Evolutionary conservation across 2,888 invertebrate species (phyloP).

Genomic region (Brachypalpus laphriformis): DNA sequence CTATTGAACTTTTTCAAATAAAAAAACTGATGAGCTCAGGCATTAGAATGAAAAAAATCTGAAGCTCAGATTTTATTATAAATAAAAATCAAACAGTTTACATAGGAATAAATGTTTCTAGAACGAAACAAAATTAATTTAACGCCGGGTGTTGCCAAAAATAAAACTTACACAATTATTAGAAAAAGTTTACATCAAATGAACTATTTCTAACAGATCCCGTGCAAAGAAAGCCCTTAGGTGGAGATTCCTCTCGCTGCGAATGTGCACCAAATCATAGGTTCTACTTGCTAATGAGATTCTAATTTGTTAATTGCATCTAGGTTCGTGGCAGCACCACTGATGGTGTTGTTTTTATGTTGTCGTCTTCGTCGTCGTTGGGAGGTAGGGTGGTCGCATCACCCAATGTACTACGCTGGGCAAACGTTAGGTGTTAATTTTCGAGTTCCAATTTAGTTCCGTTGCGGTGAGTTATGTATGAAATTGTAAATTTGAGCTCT

Average conservation of each 20-base stretch:
- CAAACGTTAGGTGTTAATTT: no score
- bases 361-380: constrained; percentile 91
- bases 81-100: no score
- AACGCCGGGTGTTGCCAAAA: no score
- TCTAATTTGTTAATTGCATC: constrained; percentile 27
- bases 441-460: not conserved
- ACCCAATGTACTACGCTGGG: not conserved
- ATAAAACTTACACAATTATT: no score
- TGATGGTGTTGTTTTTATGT: constrained; percentile 87
- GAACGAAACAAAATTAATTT: no score
- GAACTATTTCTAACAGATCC: no score
- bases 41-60: no score
- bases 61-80: no score
- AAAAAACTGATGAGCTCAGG: no score
- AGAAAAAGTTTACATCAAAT: no score
- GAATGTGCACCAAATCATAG: constrained; percentile 11
- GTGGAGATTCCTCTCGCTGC: not conserved
- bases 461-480: not conserved
- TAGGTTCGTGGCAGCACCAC: constrained; percentile 39
- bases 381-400: constrained; percentile 86
- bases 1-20: no score
- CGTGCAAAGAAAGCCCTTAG: not conserved
- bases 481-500: not conserved
- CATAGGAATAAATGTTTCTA: no score
- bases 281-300: constrained; percentile 12